These are phyloP conservation scores for Argyrosomus regius DNA, from an alignment of 2,797 vertebrate species.

Conservation along the genomic window DNA sequence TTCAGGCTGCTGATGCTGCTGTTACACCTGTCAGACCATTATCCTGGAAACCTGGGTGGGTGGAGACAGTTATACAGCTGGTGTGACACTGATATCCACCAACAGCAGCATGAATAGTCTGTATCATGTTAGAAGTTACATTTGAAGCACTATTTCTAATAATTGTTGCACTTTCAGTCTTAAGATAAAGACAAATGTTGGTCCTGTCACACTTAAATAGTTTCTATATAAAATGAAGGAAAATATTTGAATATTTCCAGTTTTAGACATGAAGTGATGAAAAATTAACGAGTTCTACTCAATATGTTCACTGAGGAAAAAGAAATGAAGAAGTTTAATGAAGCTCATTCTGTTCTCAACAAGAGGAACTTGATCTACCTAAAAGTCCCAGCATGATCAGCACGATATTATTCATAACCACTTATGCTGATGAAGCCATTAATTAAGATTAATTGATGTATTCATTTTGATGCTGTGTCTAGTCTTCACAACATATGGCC, in stretches of 20 bases:
- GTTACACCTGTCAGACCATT: conserved; percentile 38
- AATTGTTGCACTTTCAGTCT: not conserved
- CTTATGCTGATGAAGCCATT: conserved; percentile 41
- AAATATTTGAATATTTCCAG: not conserved
- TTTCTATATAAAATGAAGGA: not conserved
- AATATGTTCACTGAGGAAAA: conserved; percentile 6
- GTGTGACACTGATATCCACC: conserved; percentile 37
- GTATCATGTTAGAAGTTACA: not conserved
- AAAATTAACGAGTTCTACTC: conserved; percentile 9
- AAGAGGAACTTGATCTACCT: conserved; percentile 21
- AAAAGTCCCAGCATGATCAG: conserved; percentile 28
- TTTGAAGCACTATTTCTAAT: not conserved
- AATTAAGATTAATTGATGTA: conserved; percentile 37
- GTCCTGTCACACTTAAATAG: not conserved
- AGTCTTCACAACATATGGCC: not conserved
- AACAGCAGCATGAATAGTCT: conserved; percentile 4
- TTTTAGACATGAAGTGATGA: not conserved
- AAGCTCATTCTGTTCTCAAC: conserved; percentile 34
- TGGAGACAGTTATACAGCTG: conserved; percentile 13
- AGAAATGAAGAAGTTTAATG: conserved; percentile 28
- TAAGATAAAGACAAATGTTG: not conserved
- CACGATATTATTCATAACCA: conserved; percentile 25
- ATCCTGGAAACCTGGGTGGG: conserved; percentile 37
- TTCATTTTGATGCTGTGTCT: conserved; percentile 17
- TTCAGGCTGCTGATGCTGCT: conserved; percentile 50